These are phyloP conservation scores for Cataglyphis cursor DNA, from an alignment of 2,888 invertebrate species.

Conservation along the genomic window DNA sequence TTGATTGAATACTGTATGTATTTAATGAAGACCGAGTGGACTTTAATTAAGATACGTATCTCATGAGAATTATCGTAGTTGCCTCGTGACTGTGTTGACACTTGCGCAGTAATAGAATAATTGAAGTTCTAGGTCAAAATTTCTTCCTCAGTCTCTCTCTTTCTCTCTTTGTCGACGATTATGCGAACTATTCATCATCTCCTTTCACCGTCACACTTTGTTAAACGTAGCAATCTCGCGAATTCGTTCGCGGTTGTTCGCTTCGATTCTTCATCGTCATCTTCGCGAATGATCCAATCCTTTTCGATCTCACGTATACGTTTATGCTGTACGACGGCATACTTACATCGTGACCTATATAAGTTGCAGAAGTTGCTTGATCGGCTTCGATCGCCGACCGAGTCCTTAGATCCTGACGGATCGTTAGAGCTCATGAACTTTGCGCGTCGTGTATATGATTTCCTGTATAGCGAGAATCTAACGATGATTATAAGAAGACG, in stretches of 20 bases:
- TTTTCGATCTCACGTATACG: slow-evolving; percentile 26
- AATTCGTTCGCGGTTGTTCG: slow-evolving; percentile 32
- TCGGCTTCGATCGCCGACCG: slow-evolving; percentile 24
- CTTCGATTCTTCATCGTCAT: slow-evolving; percentile 41
- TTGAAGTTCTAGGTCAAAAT: slow-evolving; percentile 21
- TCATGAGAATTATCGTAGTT: not conserved
- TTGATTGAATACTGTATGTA: not conserved
- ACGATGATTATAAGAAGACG: slow-evolving; percentile 35
- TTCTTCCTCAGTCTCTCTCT: slow-evolving; percentile 18
- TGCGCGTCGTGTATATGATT: not conserved
- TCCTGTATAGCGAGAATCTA: slow-evolving; percentile 14
- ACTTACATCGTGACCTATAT: slow-evolving; percentile 47
- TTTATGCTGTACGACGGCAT: not conserved
- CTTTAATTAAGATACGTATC: slow-evolving; percentile 1
- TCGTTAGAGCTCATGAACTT: slow-evolving; percentile 33
- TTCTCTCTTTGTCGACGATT: slow-evolving; percentile 34
- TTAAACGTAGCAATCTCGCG: not conserved
- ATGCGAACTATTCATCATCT: slow-evolving; percentile 26
- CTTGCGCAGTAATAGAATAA: not conserved
- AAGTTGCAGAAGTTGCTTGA: slow-evolving; percentile 11
- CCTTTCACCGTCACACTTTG: slow-evolving; percentile 64
- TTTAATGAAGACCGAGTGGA: not conserved
- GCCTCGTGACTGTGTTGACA: not conserved
- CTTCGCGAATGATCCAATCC: slow-evolving; percentile 15
- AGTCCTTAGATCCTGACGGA: slow-evolving; percentile 37